Conservation (phyloP, 2,113 vertebrate genomes). For the Leucoraja erinaceus region DNA sequence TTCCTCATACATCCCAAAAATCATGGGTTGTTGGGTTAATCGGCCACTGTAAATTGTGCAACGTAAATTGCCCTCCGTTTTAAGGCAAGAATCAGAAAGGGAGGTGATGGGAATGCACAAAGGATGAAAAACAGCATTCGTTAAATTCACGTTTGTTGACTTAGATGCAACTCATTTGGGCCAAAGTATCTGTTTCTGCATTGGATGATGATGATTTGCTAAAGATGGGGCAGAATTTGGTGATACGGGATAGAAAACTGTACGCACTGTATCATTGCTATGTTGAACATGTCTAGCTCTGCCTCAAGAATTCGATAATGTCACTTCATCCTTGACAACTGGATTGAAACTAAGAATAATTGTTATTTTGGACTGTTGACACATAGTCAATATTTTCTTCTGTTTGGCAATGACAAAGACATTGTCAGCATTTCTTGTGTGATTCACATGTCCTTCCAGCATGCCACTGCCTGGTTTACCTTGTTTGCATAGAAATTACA, state of each 20-base stretch:
- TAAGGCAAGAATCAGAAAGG: too few species aligned
- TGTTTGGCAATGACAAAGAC: not conserved
- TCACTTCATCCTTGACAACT: not conserved
- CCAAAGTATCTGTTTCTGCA: too few species aligned
- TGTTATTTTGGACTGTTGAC: not conserved
- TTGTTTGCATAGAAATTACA: not conserved
- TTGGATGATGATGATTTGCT: too few species aligned
- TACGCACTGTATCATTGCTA: not conserved
- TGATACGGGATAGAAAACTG: not conserved
- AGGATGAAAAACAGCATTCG: too few species aligned
- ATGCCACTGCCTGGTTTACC: not conserved
- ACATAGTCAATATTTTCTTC: not conserved
- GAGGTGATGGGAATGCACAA: too few species aligned
- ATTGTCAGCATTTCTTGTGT: not conserved
- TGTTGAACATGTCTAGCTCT: not conserved
- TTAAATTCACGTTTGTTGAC: too few species aligned
- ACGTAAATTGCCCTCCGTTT: too few species aligned
- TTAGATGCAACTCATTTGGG: too few species aligned
- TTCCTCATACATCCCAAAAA: too few species aligned
- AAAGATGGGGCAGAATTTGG: not conserved
- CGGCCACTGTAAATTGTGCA: too few species aligned
- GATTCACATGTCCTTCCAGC: not conserved
- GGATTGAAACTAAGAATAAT: not conserved
- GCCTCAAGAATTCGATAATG: not conserved
- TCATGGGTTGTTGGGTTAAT: too few species aligned